Evolutionary conservation across 2,797 vertebrate genomes (phyloP).

Genomic region (Pagetopsis macropterus): DNA sequence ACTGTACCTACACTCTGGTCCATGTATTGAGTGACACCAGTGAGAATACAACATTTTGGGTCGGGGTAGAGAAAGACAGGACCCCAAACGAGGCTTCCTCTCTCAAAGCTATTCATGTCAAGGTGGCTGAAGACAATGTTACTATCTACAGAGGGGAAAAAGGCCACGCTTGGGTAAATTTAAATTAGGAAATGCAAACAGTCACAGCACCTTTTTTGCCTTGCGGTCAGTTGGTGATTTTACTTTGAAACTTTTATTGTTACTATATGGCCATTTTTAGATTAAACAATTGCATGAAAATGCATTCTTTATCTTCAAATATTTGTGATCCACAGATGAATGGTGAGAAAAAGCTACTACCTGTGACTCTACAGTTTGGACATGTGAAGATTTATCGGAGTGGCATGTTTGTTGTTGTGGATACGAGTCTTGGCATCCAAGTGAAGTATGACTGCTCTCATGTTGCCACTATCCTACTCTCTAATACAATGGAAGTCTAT

Average conservation of each 20-base stretch:
- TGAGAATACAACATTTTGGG: slow-evolving; percentile 70
- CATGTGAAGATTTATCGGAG: slow-evolving; percentile 68
- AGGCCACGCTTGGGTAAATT: slow-evolving; percentile 43
- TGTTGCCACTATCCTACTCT: slow-evolving; percentile 71
- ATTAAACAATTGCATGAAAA: background rate
- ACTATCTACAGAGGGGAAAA: slow-evolving; percentile 60
- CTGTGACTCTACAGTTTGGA: slow-evolving; percentile 51
- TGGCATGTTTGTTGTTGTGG: slow-evolving; percentile 45
- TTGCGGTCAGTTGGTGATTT: background rate
- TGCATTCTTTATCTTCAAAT: background rate
- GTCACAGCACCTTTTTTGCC: background rate
- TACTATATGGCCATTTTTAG: background rate
- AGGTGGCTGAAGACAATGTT: slow-evolving; percentile 56
- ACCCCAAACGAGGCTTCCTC: slow-evolving; percentile 47
- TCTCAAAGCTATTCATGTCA: slow-evolving; percentile 56
- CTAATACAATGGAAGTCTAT: slow-evolving; percentile 19
- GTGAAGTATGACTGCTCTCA: slow-evolving; percentile 75
- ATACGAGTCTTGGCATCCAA: slow-evolving; percentile 66
- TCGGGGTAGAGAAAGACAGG: slow-evolving; percentile 71
- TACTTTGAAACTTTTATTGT: too few species aligned
- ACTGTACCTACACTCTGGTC: slow-evolving; percentile 79
- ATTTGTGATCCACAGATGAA: slow-evolving; percentile 66
- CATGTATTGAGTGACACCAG: slow-evolving; percentile 34
- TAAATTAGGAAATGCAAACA: background rate
- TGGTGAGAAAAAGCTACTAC: slow-evolving; percentile 56